Evolutionary conservation across 2,888 invertebrate species (phyloP).

Genomic region (Trachelus tabidus): DNA sequence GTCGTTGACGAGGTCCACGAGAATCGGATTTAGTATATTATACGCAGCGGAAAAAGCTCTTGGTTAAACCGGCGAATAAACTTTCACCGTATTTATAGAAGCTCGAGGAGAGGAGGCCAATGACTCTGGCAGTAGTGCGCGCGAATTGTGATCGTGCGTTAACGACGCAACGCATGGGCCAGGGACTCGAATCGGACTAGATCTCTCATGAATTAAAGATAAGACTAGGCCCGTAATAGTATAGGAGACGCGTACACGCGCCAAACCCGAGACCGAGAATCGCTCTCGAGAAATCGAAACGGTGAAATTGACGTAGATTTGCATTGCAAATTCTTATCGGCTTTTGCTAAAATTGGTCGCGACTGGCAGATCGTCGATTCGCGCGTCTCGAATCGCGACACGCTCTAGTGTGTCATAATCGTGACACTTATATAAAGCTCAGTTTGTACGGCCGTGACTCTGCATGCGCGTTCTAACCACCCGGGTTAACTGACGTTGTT

Average conservation of each 20-base stretch:
- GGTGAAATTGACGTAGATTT: conserved; percentile 13
- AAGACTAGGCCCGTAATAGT: not conserved
- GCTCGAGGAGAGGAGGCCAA: conserved; percentile 12
- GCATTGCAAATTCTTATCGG: conserved; percentile 11
- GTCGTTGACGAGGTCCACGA: not conserved
- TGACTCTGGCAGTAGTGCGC: conserved; percentile 11
- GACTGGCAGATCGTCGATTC: conserved; percentile 21
- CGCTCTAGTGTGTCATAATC: conserved; percentile 67
- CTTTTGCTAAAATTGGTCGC: conserved; percentile 1
- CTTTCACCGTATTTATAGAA: conserved; percentile 24
- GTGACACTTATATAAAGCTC: conserved; percentile 61
- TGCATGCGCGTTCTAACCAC: not conserved
- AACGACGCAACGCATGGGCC: not conserved
- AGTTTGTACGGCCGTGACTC: not conserved
- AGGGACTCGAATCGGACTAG: not conserved
- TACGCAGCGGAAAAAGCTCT: not conserved
- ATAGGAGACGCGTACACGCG: not conserved
- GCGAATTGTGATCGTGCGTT: not conserved
- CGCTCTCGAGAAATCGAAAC: conserved; percentile 14
- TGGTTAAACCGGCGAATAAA: conserved; percentile 6
- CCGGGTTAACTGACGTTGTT: not conserved
- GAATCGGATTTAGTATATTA: not conserved
- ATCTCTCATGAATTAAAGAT: conserved; percentile 1
- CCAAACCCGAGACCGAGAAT: not conserved
- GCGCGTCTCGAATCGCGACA: conserved; percentile 36